Evolutionary conservation across 2,888 invertebrate genomes (phyloP), one percentile per base, ranked within the genome.

Genomic region (Aphelenchoides bicaudatus): DNA sequence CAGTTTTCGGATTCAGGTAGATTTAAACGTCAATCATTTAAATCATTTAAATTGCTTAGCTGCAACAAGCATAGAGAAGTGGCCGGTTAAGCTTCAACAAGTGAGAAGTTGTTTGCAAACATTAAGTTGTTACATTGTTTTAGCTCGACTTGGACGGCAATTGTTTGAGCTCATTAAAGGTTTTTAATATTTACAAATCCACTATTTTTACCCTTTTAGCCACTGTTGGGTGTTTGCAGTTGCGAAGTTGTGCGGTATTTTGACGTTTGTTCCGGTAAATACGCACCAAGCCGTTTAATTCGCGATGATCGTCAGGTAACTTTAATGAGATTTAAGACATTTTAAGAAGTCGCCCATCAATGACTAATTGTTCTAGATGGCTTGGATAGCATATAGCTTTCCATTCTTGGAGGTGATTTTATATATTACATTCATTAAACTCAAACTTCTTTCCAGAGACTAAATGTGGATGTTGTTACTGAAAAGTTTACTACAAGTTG

Each of bases 351-450:
- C n/a, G n/a, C n/a, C n/a, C n/a, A n/a, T n/a, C n/a, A n/a, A n/a
- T n/a, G n/a, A n/a, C n/a, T n/a, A n/a, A n/a, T n/a, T n/a, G n/a
- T n/a, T n/a, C n/a, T n/a, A n/a, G 46, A 56, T 60, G 28, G 56
- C 63, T 3, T 74, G 74, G 74, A 39, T 73, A 8, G 59, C 70
- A 1, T 66, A 62, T 43, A 68, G 70, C 31, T 74, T 74, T 39
- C 68, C 49, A 19, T 67, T 50, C 31, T 52, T 68, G 43, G 62
- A 67, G 48, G n/a, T n/a, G n/a, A n/a, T n/a, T n/a, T n/a, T n/a
- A n/a, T n/a, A n/a, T n/a, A n/a, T n/a, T n/a, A n/a, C n/a, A n/a
- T n/a, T n/a, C n/a, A n/a, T n/a, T n/a, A n/a, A n/a, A n/a, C n/a
- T n/a, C n/a, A n/a, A n/a, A n/a, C n/a, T n/a, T n/a, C n/a, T n/a